These are phyloP conservation scores for Leptinotarsa tumamoca DNA, from an alignment of 2,888 invertebrate species.

Conservation along the genomic window DNA sequence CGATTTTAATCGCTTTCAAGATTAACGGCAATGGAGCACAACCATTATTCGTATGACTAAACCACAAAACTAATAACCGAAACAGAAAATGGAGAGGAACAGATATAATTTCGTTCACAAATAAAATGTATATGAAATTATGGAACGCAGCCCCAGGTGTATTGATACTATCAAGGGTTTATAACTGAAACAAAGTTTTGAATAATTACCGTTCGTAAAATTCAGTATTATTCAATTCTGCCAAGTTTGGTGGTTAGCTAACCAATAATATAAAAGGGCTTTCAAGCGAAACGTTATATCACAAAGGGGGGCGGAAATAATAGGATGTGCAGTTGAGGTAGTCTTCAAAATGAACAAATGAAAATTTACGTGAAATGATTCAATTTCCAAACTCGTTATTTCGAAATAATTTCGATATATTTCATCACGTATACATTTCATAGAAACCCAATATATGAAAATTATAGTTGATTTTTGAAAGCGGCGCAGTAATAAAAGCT, in stretches of 20 bases:
- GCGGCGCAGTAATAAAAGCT: too few species aligned
- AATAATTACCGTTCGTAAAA: constrained; percentile 35
- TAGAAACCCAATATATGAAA: too few species aligned
- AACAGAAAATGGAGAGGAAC: constrained; percentile 23
- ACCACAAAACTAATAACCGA: background rate
- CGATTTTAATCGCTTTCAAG: constrained; percentile 6
- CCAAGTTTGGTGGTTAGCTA: constrained; percentile 26
- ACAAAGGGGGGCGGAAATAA: constrained; percentile 20
- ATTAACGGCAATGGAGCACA: constrained; percentile 2
- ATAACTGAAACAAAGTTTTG: constrained; percentile 36
- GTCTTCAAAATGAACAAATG: constrained; percentile 12
- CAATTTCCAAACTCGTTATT: background rate
- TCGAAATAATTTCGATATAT: background rate
- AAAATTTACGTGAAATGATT: background rate
- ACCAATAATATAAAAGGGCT: constrained; percentile 26
- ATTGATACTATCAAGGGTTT: constrained; percentile 36
- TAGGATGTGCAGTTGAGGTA: constrained; percentile 9
- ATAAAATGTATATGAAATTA: constrained; percentile 35
- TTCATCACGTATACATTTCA: too few species aligned
- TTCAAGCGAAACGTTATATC: constrained; percentile 27
- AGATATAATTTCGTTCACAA: constrained; percentile 28
- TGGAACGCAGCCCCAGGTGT: constrained; percentile 31
- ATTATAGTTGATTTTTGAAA: too few species aligned
- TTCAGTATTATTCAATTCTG: constrained; percentile 33
- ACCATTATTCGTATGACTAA: constrained; percentile 9